Conservation (phyloP, 2,888 invertebrate species). For the Hirtodrosophila trivittata region DNA sequence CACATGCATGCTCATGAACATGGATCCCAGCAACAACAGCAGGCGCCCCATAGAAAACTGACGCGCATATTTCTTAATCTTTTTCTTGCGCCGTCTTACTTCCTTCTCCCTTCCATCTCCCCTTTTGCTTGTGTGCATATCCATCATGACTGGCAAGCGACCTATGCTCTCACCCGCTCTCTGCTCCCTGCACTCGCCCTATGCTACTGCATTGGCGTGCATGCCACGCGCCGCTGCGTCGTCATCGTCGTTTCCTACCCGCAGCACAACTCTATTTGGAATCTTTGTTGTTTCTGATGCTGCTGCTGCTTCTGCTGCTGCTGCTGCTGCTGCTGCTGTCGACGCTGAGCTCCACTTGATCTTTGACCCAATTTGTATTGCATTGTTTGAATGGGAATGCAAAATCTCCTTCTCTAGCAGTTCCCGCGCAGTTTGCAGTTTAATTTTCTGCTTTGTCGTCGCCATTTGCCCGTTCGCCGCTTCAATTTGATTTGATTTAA, state of each 20-base stretch:
- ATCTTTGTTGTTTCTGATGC: constrained; percentile 40
- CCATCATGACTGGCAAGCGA: constrained; percentile 72
- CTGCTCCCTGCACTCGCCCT: constrained; percentile 33
- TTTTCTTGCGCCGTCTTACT: constrained; percentile 62
- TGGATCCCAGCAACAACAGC: constrained; percentile 30
- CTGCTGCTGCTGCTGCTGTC: constrained; percentile 30
- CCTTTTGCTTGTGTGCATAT: constrained; percentile 59
- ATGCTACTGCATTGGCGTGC: constrained; percentile 58
- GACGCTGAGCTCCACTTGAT: constrained; percentile 77
- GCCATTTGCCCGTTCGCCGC: constrained; percentile 53
- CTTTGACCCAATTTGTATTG: constrained; percentile 79
- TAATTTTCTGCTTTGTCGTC: constrained; percentile 69
- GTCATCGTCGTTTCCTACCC: constrained; percentile 21
- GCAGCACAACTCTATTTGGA: constrained; percentile 37
- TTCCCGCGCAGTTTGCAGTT: constrained; percentile 47
- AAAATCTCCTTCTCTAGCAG: constrained; percentile 59
- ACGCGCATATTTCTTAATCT: constrained; percentile 75
- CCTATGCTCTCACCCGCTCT: constrained; percentile 56
- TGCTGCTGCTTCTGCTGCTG: constrained; percentile 22
- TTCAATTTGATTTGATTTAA: constrained; percentile 75
- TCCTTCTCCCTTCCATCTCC: constrained; percentile 12
- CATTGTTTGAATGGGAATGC: constrained; percentile 75
- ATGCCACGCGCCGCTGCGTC: constrained; percentile 75
- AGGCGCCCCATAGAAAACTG: constrained; percentile 50
- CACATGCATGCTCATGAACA: constrained; percentile 69